phyloP scores from a whole-genome alignment of 2,888 invertebrate species.

The Terebella lapidaria region DNA sequence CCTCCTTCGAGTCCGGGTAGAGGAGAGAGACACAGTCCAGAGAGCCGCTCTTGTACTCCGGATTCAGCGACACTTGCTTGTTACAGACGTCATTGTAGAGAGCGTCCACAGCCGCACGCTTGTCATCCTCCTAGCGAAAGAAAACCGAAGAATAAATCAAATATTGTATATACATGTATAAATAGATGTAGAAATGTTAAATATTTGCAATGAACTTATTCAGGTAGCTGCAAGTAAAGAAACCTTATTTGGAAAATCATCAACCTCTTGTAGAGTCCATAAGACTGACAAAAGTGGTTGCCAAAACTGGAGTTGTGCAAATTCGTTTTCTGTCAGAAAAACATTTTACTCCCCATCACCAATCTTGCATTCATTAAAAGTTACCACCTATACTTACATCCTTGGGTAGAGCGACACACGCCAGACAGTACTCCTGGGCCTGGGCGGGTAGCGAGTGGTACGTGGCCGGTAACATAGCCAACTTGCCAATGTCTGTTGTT shows the following conservation, averaged over 20 bases:
- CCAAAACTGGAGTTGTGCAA: no score
- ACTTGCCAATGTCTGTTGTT: slow-evolving; percentile 64
- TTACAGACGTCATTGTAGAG: slow-evolving; percentile 66
- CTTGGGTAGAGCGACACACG: slow-evolving; percentile 75
- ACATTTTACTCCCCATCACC: not conserved
- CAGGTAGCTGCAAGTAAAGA: no score
- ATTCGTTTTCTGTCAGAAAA: no score
- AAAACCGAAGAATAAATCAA: not conserved
- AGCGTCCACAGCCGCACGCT: slow-evolving; percentile 67
- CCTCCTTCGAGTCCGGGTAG: slow-evolving; percentile 57
- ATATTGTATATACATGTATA: not conserved
- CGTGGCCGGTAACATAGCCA: slow-evolving; percentile 78
- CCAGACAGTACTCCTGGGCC: slow-evolving; percentile 81
- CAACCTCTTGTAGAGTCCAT: no score
- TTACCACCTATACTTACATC: slow-evolving; percentile 67
- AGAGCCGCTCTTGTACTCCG: slow-evolving; percentile 67
- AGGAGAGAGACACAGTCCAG: slow-evolving; percentile 39
- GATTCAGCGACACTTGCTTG: slow-evolving; percentile 74
- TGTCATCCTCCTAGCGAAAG: slow-evolving; percentile 66
- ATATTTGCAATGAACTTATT: not conserved
- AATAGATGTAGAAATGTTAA: not conserved
- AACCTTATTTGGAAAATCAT: no score
- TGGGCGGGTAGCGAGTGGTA: slow-evolving; percentile 65
- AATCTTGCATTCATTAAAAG: no score
- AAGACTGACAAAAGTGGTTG: no score